Conservation (phyloP, 2,113 vertebrate species). For the Pipa parva region DNA sequence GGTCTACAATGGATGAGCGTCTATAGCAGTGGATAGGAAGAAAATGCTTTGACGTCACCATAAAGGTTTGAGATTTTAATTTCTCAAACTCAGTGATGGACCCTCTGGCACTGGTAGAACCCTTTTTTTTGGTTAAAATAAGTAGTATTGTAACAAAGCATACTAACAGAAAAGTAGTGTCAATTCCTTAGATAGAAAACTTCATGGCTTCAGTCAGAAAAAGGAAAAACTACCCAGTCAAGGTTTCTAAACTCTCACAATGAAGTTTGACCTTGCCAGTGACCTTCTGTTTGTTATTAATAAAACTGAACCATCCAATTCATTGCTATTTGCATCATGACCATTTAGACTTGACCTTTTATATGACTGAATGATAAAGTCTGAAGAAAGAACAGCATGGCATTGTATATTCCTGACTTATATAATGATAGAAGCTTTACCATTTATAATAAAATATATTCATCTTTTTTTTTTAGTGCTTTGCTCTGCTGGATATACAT, state of each 20-base stretch:
- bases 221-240: conserved; percentile 14
- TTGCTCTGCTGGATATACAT: no score
- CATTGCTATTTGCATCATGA: not conserved
- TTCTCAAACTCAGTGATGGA: conserved; percentile 28
- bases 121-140: conserved; percentile 44
- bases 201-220: conserved; percentile 40
- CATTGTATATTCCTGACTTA: no score
- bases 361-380: not conserved
- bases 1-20: conserved; percentile 36
- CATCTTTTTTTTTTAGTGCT: no score
- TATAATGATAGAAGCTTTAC: no score
- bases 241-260: not conserved
- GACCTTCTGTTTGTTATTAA: conserved; percentile 13
- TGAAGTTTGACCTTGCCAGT: not conserved
- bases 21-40: not conserved
- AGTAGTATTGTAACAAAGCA: conserved; percentile 37
- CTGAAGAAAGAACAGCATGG: no score
- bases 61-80: conserved; percentile 16
- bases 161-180: no score
- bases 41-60: not conserved
- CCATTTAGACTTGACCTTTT: conserved; percentile 28
- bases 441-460: no score
- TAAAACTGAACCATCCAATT: not conserved
- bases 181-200: no score
- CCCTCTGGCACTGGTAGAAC: conserved; percentile 45